Percentiles rank a stretch among this genome's conserved stretches.
Conservation (phyloP, 1,140 invertebrate genomes). For the Drosophila cardini region DNA sequence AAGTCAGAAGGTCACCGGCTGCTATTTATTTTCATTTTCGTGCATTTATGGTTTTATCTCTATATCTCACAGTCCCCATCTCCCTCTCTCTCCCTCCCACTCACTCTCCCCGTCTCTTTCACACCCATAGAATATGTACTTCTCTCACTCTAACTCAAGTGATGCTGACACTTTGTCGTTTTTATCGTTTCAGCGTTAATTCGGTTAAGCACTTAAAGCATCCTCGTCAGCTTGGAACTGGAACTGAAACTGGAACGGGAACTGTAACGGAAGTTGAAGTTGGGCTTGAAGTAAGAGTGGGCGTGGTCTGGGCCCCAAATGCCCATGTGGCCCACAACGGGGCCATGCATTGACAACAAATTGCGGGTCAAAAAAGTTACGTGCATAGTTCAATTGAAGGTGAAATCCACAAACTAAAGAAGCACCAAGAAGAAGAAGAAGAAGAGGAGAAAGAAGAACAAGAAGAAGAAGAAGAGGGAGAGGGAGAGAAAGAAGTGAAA, state of each 20-base stretch:
- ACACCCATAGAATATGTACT: too few relatives aligned
- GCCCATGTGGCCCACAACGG: constrained; percentile 38
- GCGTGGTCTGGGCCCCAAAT: constrained; percentile 15
- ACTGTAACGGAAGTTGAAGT: not conserved
- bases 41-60: constrained; percentile 79
- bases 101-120: not conserved
- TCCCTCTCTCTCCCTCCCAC: not conserved
- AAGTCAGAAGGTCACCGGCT: constrained; percentile 55
- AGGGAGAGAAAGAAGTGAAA: not conserved
- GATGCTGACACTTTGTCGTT: constrained; percentile 80
- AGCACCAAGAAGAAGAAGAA: not conserved
- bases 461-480: not conserved
- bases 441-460: not conserved
- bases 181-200: constrained; percentile 82
- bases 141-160: constrained; percentile 21
- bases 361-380: constrained; percentile 47
- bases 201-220: constrained; percentile 80
- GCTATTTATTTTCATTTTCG: constrained; percentile 82
- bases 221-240: constrained; percentile 16
- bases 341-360: constrained; percentile 47
- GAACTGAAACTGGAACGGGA: constrained; percentile 24
- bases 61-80: constrained; percentile 12
- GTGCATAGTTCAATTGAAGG: constrained; percentile 68
- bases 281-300: not conserved
- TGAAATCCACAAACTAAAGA: constrained; percentile 34